Base-by-base conservation (phyloP, 2,888 invertebrate species). In the Leptothorax acervorum region DNA sequence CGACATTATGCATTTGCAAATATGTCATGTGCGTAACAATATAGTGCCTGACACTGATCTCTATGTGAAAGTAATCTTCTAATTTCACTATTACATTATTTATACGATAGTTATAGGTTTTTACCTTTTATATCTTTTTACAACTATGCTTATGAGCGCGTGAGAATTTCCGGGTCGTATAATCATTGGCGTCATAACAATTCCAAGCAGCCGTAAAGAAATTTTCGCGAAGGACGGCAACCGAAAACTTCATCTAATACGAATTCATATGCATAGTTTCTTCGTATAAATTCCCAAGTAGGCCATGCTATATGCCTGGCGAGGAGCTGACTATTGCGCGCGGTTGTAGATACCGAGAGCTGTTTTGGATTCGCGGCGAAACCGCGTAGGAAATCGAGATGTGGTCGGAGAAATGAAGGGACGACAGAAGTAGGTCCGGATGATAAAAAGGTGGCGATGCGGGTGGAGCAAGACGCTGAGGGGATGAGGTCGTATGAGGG, bases 181-280 rank as follows among this genome's bases (percentile, higher is more conserved):
- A 39, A 60, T 81, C 18, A 71, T 62, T 62, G 70, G 57, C 55
- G 31, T 68, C 23, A 42, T 35, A 60, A 62, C 71, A 79, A 70
- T 70, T 70, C 35, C 48, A 60, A 71, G 60, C 71, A 79, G 35
- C 35, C 60, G 83, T 85, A 78, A 83, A 85, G 83, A 83, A 85
- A 66, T 71, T 85, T 62, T 60, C 68, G 68, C 31, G 79, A 71
- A 62, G 82, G 62, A 70, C 66, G 78, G 71, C 78, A 53, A 55
- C 42, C 48, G 35, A 42, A 62, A 62, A 71, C 81, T 82, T 84
- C 60, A 62, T 63, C 68, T 85, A 87, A 89, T 84, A 85, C 75
- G 86, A 82, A 90, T 90, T 90, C 85, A 87, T 90, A 86, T 83
- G 87, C 86, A 70, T 82, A 88, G 90, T 90, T 90, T 82, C 84